Percentiles rank a stretch among this genome's conserved stretches.
Evolutionary conservation across 53 echinoderm and acorn worm species (phyloP).

Genomic region (Echinometra lucunter): DNA sequence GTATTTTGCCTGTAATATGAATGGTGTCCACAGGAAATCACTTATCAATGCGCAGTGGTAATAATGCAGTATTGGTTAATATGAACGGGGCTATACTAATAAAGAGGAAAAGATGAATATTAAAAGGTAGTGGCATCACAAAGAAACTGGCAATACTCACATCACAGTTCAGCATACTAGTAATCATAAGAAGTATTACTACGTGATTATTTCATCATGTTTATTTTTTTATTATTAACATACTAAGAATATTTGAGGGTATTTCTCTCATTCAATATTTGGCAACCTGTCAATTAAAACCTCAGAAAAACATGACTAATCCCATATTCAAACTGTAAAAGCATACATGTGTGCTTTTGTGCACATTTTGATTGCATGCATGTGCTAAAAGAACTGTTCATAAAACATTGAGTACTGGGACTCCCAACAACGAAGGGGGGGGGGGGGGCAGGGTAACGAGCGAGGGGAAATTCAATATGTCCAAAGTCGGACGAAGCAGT

Average conservation of each 20-base stretch:
- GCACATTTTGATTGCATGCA: conserved; percentile 20
- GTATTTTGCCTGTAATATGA: too few relatives aligned
- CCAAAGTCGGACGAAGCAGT: conserved; percentile 29
- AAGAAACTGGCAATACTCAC: not conserved
- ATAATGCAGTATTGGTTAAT: too few relatives aligned
- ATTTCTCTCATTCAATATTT: conserved; percentile 37
- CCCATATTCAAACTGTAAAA: not conserved
- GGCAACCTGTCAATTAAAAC: conserved; percentile 21
- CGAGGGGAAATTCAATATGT: conserved; percentile 58
- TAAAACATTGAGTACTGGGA: conserved; percentile 30
- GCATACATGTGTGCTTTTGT: not conserved
- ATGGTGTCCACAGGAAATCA: too few relatives aligned
- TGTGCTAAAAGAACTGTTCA: not conserved
- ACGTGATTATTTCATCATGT: not conserved
- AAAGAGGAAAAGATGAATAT: not conserved
- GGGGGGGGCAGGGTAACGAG: conserved; percentile 20
- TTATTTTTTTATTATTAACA: not conserved
- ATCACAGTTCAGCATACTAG: not conserved
- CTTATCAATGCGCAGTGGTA: too few relatives aligned
- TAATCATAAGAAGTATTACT: not conserved
- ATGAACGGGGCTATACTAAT: too few relatives aligned
- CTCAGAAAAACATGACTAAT: conserved; percentile 28
- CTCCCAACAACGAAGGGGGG: not conserved
- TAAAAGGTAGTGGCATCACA: not conserved
- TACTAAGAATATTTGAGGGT: not conserved